Base-by-base conservation (phyloP, 2,888 invertebrate species). In the Oxytorus armatus region DNA sequence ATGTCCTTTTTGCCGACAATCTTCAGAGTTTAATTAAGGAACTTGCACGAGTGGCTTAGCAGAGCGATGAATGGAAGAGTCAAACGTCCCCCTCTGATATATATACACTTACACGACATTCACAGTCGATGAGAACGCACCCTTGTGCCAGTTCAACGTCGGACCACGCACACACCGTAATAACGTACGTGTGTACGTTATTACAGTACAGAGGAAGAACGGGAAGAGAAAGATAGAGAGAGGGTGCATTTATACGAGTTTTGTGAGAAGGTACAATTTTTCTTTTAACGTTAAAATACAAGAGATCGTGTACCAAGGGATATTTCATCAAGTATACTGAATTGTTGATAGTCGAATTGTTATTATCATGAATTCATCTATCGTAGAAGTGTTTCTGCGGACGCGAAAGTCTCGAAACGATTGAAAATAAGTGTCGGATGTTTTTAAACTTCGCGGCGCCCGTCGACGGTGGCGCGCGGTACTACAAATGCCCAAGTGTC, bases 21-120 rank as follows among this genome's bases (percentile, higher is more conserved):
- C 91, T 91, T 91, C 89, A 87, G 87, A 87, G 90, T 90, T 91
- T 91, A 91, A 91, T 91, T 91, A 91, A 91, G 90, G 89, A 90
- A 90, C 89, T 91, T 86, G 88, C 86, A 81, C 84, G 88, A 89
- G 89, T 89, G 89, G 88, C 88, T 90, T 88, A 88, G 87, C 87
- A 90, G 88, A 86, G 87, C 88, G 86, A 89, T 91, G 91, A 91
- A 91, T 91, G 88, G 49, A 74, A 53, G 82, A 89, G 89, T 89
- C 89, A 89, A 90, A 90, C 85, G 88, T 87, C 84, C 39, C 85
- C 85, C 55, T 61, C 53, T 36, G 82, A 74, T 70, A 51, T 42
- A 18, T 42, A 53, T 25, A 51, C 23, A 51, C 66, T 42, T 25
- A 51, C 23, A 51, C 66, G 51, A 66, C 66, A 51, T 51, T 66